These are phyloP conservation scores for Propsilocerus akamusi DNA, from an alignment of 1,140 invertebrate genomes.

Conservation along the genomic window DNA sequence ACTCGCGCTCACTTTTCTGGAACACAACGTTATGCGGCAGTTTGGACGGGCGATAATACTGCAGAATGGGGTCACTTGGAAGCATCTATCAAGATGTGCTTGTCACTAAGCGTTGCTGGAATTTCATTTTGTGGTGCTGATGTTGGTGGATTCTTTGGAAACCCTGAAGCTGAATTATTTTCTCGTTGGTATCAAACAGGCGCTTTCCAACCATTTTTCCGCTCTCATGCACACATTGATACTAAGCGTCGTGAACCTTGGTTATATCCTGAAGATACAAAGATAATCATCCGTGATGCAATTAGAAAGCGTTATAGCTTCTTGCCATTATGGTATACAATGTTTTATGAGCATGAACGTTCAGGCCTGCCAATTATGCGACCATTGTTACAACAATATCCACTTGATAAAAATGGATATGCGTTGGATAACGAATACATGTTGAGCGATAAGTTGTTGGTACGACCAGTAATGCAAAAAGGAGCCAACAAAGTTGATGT, in stretches of 20 bases:
- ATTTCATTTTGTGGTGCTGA: constrained; percentile 94
- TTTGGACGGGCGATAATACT: constrained; percentile 97
- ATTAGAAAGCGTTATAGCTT: constrained; percentile 70
- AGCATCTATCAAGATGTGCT: constrained; percentile 81
- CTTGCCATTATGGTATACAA: constrained; percentile 88
- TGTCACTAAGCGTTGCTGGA: constrained; percentile 76
- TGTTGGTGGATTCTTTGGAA: constrained; percentile 95
- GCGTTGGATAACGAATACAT: constrained; percentile 69
- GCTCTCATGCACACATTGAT: constrained; percentile 58
- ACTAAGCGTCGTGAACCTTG: constrained; percentile 93
- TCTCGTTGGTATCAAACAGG: constrained; percentile 84
- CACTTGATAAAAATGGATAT: constrained; percentile 58
- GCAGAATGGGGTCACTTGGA: constrained; percentile 88
- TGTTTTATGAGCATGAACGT: constrained; percentile 79
- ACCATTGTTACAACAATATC: constrained; percentile 82
- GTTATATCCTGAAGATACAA: constrained; percentile 67
- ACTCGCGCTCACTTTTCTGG: constrained; percentile 84
- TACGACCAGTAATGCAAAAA: constrained; percentile 67
- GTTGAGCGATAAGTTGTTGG: constrained; percentile 65
- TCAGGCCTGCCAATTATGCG: constrained; percentile 71
- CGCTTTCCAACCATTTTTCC: constrained; percentile 39
- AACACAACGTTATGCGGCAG: constrained; percentile 72
- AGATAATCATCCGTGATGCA: constrained; percentile 56
- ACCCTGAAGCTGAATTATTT: constrained; percentile 81
- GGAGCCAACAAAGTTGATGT: constrained; percentile 60